Conservation (phyloP, 2,797 vertebrate species). For the Xenopus petersii region DNA sequence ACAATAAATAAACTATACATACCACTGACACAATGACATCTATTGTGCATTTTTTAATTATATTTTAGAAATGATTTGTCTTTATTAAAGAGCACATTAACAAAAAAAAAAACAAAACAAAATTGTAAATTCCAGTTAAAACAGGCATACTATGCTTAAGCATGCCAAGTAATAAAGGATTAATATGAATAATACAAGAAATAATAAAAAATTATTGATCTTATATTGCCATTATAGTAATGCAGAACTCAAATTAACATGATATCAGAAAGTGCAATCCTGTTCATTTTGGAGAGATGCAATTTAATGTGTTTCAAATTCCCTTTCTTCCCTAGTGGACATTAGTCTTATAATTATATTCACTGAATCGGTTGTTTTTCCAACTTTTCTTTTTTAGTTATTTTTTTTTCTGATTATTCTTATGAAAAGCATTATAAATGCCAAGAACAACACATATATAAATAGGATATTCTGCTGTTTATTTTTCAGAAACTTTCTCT, state of each 20-base stretch:
- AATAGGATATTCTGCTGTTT: not conserved
- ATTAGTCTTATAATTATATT: conserved; percentile 33
- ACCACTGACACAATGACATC: not conserved
- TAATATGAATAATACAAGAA: conserved; percentile 19
- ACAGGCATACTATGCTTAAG: not conserved
- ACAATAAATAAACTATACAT: not conserved
- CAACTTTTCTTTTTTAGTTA: not conserved
- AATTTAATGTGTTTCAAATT: conserved; percentile 41
- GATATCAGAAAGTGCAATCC: conserved; percentile 32
- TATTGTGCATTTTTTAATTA: not conserved
- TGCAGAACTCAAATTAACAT: conserved; percentile 28
- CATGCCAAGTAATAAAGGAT: conserved; percentile 4
- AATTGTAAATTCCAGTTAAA: not conserved
- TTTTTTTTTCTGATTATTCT: not conserved
- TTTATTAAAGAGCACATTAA: not conserved
- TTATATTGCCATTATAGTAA: conserved; percentile 20
- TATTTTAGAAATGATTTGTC: not conserved
- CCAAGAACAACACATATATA: not conserved
- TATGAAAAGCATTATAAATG: not conserved
- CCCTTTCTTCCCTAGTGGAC: conserved; percentile 24
- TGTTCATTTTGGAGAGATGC: conserved; percentile 35
- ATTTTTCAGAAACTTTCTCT: not conserved
- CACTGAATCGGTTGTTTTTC: conserved; percentile 3
- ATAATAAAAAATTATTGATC: conserved; percentile 26
- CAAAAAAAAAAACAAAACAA: not conserved